Conservation (phyloP, 2,797 vertebrate species). For the Lepilemur septentrionalis region DNA sequence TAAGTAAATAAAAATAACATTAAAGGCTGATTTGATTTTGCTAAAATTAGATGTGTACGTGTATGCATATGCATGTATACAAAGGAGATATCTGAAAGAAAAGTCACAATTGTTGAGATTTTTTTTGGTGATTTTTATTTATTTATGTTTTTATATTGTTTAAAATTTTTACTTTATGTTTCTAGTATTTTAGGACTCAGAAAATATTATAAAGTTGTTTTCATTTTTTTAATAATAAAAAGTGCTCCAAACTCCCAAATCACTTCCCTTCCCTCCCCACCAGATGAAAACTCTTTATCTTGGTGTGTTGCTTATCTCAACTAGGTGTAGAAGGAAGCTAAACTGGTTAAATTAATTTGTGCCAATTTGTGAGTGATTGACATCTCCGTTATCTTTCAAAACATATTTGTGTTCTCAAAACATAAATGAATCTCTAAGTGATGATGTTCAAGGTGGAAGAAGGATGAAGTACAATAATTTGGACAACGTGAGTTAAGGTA, state of each 20-base stretch:
- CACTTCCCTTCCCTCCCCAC: not conserved
- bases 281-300: not conserved
- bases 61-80: not conserved
- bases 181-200: slow-evolving; percentile 11
- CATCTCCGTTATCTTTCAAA: slow-evolving; percentile 13
- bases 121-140: not conserved
- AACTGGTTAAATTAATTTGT: slow-evolving; percentile 39
- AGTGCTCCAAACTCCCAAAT: not conserved
- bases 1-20: not conserved
- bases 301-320: not conserved
- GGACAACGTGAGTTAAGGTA: not conserved
- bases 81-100: not conserved
- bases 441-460: not conserved
- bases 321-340: not conserved
- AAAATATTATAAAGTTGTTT: not conserved
- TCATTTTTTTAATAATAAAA: not conserved
- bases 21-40: not conserved
- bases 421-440: not conserved
- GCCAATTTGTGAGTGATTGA: slow-evolving; percentile 37
- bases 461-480: not conserved
- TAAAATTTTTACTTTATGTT: not conserved
- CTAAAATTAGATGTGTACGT: not conserved
- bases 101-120: not conserved
- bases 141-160: not conserved
- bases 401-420: slow-evolving; percentile 39